These are phyloP conservation scores for Bubalus kerabau DNA, from an alignment of 2,113 vertebrate species.

Conservation along the genomic window DNA sequence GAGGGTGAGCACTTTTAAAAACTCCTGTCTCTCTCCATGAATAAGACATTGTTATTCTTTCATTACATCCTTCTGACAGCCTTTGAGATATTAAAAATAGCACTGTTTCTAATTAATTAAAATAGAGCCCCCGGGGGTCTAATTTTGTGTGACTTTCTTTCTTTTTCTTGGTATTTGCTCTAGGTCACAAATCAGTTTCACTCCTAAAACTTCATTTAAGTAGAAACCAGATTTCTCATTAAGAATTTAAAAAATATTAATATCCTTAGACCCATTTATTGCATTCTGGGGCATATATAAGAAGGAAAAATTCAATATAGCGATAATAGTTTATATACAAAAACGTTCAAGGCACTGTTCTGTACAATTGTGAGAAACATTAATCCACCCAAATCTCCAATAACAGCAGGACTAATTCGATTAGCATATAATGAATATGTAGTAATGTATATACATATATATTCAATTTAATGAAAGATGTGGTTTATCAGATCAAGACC, in stretches of 20 bases:
- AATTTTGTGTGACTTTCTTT: not conserved
- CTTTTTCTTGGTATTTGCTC: not conserved
- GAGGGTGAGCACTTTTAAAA: not conserved
- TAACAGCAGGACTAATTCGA: not conserved
- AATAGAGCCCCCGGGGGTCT: not conserved
- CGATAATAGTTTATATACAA: not conserved
- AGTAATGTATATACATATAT: not conserved
- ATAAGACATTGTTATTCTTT: not conserved
- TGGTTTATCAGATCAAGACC: not conserved
- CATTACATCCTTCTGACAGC: not conserved
- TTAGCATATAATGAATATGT: not conserved
- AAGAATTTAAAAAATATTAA: not conserved
- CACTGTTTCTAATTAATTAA: not conserved
- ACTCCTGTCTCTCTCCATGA: not conserved
- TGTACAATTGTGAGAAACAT: not conserved
- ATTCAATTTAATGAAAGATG: not conserved
- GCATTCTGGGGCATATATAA: not conserved
- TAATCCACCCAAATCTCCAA: not conserved
- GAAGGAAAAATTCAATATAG: not conserved
- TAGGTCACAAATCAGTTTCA: not conserved
- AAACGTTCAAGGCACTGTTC: not conserved
- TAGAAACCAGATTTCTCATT: not conserved
- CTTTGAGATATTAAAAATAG: not conserved
- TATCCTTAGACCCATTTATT: not conserved
- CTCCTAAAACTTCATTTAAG: not conserved